These are phyloP conservation scores for Bombus difficillimus DNA, from an alignment of 1,140 invertebrate species.

Conservation along the genomic window DNA sequence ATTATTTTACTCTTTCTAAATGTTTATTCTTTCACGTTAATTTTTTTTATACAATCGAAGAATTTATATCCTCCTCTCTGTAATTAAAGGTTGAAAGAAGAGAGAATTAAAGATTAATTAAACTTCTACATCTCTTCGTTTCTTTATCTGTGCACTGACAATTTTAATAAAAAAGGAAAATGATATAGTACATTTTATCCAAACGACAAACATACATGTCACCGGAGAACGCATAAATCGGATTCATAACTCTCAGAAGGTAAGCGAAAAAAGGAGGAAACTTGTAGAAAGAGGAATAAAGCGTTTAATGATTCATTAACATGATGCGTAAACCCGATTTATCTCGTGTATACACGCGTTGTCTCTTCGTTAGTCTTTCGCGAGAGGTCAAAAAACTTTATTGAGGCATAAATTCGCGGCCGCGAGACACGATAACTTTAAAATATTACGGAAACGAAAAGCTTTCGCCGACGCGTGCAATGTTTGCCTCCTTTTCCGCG, in stretches of 20 bases:
- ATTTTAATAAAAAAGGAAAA: too few relatives aligned
- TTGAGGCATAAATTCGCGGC: constrained; percentile 77
- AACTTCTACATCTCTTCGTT: too few relatives aligned
- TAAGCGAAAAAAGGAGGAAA: too few relatives aligned
- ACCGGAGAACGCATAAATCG: too few relatives aligned
- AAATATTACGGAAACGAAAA: constrained; percentile 82
- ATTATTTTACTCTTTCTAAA: background rate
- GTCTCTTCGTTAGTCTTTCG: constrained; percentile 37
- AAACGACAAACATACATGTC: too few relatives aligned
- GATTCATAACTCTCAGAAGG: too few relatives aligned
- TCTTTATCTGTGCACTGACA: too few relatives aligned
- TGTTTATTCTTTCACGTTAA: background rate
- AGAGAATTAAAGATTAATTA: too few relatives aligned
- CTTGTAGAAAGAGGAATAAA: background rate
- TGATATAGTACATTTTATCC: too few relatives aligned
- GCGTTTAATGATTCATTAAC: constrained; percentile 46
- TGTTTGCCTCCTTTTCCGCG: constrained; percentile 79
- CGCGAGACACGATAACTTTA: constrained; percentile 80
- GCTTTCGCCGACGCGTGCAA: constrained; percentile 77
- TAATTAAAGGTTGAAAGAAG: too few relatives aligned
- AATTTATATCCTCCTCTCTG: too few relatives aligned
- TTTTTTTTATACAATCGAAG: too few relatives aligned
- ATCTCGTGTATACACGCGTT: constrained; percentile 54
- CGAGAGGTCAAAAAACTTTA: constrained; percentile 74
- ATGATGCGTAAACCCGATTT: constrained; percentile 56